Evolutionary conservation across 2,113 vertebrate genomes (phyloP).

Genomic region (Macrotis lagotis): DNA sequence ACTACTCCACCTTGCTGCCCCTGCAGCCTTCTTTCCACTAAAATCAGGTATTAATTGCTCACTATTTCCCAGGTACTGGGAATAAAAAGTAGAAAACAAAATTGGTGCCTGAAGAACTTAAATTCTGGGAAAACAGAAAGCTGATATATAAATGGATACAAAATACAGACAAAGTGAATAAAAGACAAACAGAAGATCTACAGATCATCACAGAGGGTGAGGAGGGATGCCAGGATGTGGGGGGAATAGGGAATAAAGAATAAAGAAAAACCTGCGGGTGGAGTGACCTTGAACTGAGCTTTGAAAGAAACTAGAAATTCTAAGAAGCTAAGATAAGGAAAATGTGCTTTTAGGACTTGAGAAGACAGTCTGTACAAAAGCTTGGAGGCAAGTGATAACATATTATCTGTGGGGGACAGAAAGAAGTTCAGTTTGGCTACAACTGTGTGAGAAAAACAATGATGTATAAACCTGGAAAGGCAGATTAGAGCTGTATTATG

Average conservation of each 20-base stretch:
- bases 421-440: neutral
- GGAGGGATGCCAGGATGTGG: too few species aligned
- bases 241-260: neutral
- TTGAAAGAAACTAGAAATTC: neutral
- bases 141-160: neutral
- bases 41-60: neutral
- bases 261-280: neutral
- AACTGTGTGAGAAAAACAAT: neutral
- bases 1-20: too few species aligned
- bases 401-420: neutral
- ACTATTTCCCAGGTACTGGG: neutral
- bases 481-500: neutral
- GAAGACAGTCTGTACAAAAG: neutral
- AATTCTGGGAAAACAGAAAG: neutral
- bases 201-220: neutral
- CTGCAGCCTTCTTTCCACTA: neutral
- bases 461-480: neutral
- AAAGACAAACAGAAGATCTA: neutral
- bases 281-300: neutral
- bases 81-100: neutral
- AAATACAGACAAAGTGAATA: neutral
- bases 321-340: neutral
- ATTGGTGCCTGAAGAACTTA: neutral
- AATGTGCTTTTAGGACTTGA: neutral
- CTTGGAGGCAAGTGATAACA: neutral